Evolutionary conservation across 2,888 invertebrate species (phyloP).

Genomic region (Loripinus fragilis): DNA sequence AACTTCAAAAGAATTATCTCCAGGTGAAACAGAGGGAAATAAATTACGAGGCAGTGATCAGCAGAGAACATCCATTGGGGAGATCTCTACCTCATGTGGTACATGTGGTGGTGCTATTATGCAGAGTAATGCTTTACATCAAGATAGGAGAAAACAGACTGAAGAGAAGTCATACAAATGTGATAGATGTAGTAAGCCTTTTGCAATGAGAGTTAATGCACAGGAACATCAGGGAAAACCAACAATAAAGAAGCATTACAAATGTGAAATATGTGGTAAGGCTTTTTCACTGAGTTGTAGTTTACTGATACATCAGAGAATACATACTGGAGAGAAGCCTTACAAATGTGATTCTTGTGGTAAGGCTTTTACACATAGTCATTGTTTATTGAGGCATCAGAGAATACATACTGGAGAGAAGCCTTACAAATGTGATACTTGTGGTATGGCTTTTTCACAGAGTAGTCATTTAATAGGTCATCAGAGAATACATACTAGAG

Average conservation of each 20-base stretch:
- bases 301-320: neutral
- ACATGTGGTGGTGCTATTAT: neutral
- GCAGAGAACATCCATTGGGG: neutral
- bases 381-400: too few relatives aligned
- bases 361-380: too few relatives aligned
- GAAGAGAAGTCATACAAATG: neutral
- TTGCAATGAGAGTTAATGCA: neutral
- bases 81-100: neutral
- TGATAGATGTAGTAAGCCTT: neutral
- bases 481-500: too few relatives aligned
- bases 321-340: too few relatives aligned
- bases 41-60: neutral
- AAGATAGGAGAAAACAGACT: neutral
- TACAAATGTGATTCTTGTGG: too few relatives aligned
- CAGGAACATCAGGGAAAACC: neutral
- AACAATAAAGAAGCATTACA: neutral
- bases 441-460: too few relatives aligned
- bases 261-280: too few relatives aligned
- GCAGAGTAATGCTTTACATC: neutral
- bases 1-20: neutral
- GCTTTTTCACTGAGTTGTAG: neutral
- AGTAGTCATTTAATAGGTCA: too few relatives aligned
- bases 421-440: too few relatives aligned
- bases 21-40: neutral
- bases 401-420: too few relatives aligned